A percentile compares a stretch with the other conserved stretches of the same genome.
phyloP scores from a whole-genome alignment of 2,888 invertebrate genomes.

The Eremobia ochroleuca region DNA sequence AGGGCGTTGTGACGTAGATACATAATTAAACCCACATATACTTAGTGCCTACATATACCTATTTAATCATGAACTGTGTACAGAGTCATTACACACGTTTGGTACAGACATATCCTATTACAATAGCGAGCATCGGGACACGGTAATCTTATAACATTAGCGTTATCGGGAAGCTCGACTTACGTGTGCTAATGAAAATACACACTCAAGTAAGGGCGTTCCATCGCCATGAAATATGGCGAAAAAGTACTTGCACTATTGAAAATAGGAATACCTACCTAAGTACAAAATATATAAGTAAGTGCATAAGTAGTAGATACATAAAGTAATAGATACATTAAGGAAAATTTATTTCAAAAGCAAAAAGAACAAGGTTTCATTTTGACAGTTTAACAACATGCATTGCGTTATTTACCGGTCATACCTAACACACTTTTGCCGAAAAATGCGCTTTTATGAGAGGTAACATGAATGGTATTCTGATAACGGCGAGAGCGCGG shows the following conservation, averaged over 20 bases:
- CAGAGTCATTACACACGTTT: conserved; percentile 13
- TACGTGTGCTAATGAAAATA: conserved; percentile 33
- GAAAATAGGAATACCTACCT: not conserved
- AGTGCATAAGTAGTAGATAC: too few species aligned
- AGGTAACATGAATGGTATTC: too few species aligned
- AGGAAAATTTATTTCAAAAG: too few species aligned
- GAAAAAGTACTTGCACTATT: not conserved
- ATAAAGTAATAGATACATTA: too few species aligned
- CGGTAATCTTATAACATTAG: too few species aligned
- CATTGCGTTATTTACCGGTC: too few species aligned
- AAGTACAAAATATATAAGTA: not conserved
- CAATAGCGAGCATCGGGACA: conserved; percentile 26
- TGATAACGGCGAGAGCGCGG: too few species aligned
- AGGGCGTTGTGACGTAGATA: not conserved
- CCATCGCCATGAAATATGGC: not conserved
- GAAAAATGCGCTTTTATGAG: too few species aligned
- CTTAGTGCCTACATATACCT: not conserved
- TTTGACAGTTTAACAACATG: too few species aligned
- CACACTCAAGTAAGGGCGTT: not conserved
- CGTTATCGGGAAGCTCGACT: conserved; percentile 23
- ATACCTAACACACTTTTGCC: too few species aligned
- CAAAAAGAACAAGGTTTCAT: too few species aligned
- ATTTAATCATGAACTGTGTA: conserved; percentile 11
- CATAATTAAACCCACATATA: conserved; percentile 8
- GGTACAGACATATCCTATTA: conserved; percentile 36